Percentiles rank a stretch among this genome's conserved stretches.
phyloP scores from a whole-genome alignment of 2,888 invertebrate genomes.

The Teleiodes luculella region DNA sequence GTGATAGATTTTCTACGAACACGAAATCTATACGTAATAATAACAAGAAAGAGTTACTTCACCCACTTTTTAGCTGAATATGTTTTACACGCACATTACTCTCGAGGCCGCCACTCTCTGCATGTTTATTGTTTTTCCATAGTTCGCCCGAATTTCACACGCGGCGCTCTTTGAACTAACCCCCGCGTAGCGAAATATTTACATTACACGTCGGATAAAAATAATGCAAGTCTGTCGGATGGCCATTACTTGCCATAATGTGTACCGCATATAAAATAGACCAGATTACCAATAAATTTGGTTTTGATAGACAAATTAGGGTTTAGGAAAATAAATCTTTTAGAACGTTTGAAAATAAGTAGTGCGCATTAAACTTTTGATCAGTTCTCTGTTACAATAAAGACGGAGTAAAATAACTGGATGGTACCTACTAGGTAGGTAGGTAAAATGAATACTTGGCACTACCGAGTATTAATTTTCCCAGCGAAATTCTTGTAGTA shows the following conservation, averaged over 20 bases:
- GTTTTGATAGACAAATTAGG: conserved; percentile 12
- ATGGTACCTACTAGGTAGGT: neutral
- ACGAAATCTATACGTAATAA: conserved; percentile 4
- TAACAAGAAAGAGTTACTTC: conserved; percentile 18
- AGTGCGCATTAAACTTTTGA: neutral
- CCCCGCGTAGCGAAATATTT: conserved; percentile 60
- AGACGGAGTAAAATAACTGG: neutral
- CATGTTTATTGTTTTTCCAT: conserved; percentile 59
- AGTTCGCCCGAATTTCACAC: conserved; percentile 50
- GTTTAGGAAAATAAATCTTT: conserved; percentile 3
- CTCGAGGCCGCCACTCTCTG: conserved; percentile 43
- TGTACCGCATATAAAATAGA: conserved; percentile 55
- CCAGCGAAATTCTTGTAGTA: no score
- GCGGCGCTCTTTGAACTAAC: conserved; percentile 62
- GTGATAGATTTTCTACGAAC: conserved; percentile 12
- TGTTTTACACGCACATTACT: conserved; percentile 31
- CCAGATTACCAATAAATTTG: conserved; percentile 40
- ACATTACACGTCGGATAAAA: conserved; percentile 53
- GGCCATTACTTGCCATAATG: conserved; percentile 58
- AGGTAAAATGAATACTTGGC: no score
- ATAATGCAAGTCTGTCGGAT: conserved; percentile 64
- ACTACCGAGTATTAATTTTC: no score
- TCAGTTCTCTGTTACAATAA: neutral
- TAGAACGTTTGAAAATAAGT: conserved; percentile 1
- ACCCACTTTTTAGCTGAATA: conserved; percentile 30